These are phyloP conservation scores for Mormyrus hasselquistii DNA, from an alignment of 2,797 vertebrate genomes.

Conservation along the genomic window DNA sequence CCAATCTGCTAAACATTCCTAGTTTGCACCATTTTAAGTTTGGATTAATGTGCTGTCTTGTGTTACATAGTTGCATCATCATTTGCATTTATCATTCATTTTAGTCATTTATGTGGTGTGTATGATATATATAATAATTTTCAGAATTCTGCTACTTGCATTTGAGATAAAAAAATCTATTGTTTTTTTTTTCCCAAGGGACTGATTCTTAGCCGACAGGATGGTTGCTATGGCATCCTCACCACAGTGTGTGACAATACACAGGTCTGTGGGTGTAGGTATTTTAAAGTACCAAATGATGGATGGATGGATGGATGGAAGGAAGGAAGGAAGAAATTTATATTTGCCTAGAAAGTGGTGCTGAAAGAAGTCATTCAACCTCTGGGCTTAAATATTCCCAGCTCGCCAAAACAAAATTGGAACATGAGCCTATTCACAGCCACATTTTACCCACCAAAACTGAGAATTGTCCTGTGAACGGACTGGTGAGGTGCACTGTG, in stretches of 20 bases:
- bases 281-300: not conserved
- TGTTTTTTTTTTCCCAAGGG: constrained; percentile 7
- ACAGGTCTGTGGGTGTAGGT: not conserved
- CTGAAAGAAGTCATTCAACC: not conserved
- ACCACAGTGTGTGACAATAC: not conserved
- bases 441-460: not conserved
- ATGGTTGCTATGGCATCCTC: not conserved
- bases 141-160: not conserved
- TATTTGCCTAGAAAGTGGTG: not conserved
- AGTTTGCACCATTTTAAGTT: not conserved
- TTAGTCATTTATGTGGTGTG: not conserved
- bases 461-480: constrained; percentile 37
- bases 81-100: constrained; percentile 11
- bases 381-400: not conserved
- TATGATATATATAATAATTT: not conserved
- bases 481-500: constrained; percentile 49
- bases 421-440: not conserved
- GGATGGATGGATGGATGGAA: not conserved
- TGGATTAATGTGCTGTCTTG: not conserved
- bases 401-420: not conserved
- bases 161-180: not conserved
- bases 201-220: not conserved
- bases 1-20: not conserved
- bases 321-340: not conserved
- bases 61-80: not conserved